Evolutionary conservation across 2,113 vertebrate species (phyloP), one percentile per base, ranked within the genome.

Genomic region (Serilophus lunatus): DNA sequence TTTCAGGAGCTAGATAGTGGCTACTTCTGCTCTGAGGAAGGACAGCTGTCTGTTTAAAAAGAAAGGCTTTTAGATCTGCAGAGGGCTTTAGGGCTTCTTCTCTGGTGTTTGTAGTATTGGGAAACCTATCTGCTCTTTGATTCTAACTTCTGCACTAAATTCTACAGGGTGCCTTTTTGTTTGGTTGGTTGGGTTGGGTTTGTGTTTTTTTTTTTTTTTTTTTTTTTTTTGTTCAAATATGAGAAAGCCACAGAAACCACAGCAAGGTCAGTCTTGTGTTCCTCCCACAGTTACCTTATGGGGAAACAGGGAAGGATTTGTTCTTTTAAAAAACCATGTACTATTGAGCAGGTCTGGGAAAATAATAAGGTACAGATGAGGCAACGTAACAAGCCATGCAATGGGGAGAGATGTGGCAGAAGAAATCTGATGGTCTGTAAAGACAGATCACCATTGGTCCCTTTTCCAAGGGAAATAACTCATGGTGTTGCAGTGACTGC

Each of bases 381-480:
- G 28, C 76, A 86, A 28, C 33, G 28, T 72, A 36, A 74, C 19
- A 53, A 83, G 8, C 50, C 17, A 6, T 35, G 33, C 19, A 61
- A 6, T 20, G 29, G 49, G 33, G 54, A 72, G n/a, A 74, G 42
- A 16, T 36, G 45, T 45, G 45, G 36, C n/a, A 80, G 66, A 47
- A 88, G 56, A 79, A 16, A 7, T 64, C 51, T 56, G 10, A n/a
- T 33, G 36, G 69, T 90, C 36, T 66, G 35, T 24, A 38, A 68
- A 42, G 33, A 10, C 7, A 56, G 60, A 53, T 63, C 38, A 12
- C 3, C 0, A 0, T 23, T 53, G 59, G 61, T 19, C 45, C 45
- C 45, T 47, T 47, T 47, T 47, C 45, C 69, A 45, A 63, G 61
- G 61, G 25, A 68, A 36, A 53, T 26, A 61, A 33, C n/a, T 29